phyloP scores from a whole-genome alignment of 2,797 vertebrate genomes.

The Graptemys geographica region DNA sequence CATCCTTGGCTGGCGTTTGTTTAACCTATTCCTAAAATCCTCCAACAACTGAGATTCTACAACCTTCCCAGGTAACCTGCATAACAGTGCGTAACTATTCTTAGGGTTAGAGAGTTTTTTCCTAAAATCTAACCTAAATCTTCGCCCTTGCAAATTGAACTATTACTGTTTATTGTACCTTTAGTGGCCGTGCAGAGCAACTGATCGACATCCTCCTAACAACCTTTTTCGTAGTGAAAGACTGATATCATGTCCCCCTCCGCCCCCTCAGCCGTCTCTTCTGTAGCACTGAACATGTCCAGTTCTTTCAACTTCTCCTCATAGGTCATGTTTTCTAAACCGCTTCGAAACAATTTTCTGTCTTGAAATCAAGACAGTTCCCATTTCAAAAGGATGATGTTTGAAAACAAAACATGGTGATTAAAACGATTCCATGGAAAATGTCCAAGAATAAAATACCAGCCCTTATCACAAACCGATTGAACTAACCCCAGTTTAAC shows the following conservation, averaged over 20 bases:
- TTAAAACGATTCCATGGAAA: too few species aligned
- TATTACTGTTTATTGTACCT: background rate
- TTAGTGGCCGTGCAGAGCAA: background rate
- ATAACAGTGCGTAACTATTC: too few species aligned
- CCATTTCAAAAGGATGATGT: background rate
- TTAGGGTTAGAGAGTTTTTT: background rate
- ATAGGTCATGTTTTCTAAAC: background rate
- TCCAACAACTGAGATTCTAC: background rate
- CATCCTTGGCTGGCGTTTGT: background rate
- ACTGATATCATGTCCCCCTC: background rate
- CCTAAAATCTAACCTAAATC: background rate
- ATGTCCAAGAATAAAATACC: too few species aligned
- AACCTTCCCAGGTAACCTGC: background rate
- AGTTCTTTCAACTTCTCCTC: background rate
- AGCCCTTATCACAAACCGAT: too few species aligned
- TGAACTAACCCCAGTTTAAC: too few species aligned
- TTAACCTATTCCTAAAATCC: background rate
- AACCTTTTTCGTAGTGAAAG: background rate
- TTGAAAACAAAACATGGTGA: background rate
- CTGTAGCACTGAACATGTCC: background rate
- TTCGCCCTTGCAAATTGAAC: background rate
- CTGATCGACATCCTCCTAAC: background rate
- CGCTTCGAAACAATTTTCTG: background rate
- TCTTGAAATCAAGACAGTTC: background rate
- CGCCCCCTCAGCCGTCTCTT: background rate